Evolutionary conservation across 2,888 invertebrate genomes (phyloP).

Genomic region (Polydesmus complanatus): DNA sequence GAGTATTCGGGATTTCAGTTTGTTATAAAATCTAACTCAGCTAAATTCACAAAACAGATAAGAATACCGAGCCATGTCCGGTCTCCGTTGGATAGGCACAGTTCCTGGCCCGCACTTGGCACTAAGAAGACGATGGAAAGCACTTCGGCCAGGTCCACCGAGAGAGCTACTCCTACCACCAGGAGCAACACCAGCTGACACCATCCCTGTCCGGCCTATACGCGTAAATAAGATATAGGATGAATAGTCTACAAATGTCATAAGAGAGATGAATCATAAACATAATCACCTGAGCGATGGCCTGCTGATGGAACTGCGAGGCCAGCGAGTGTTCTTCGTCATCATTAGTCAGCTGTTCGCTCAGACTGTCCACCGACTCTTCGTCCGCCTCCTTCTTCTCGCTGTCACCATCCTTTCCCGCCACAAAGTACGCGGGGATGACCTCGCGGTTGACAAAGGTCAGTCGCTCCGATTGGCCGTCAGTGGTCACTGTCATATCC

Average conservation of each 20-base stretch:
- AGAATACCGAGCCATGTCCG: conserved; percentile 62
- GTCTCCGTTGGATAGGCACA: conserved; percentile 56
- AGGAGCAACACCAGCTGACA: conserved; percentile 51
- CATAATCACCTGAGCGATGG: conserved; percentile 48
- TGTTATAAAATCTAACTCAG: no score
- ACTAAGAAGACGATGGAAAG: conserved; percentile 55
- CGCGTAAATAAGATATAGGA: conserved; percentile 7
- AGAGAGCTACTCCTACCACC: conserved; percentile 50
- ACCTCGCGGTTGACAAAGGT: conserved; percentile 12
- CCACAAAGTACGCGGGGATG: conserved; percentile 4
- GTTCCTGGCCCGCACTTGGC: conserved; percentile 59
- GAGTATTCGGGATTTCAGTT: no score
- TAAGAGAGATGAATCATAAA: background rate
- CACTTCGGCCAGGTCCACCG: conserved; percentile 53
- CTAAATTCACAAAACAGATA: no score
- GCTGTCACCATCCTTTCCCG: conserved; percentile 1
- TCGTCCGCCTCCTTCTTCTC: background rate
- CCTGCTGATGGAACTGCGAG: conserved; percentile 61
- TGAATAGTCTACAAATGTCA: background rate
- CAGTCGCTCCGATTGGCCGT: conserved; percentile 9
- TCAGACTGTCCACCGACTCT: background rate
- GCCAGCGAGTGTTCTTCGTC: background rate
- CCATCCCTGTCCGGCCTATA: conserved; percentile 53
- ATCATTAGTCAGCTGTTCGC: background rate
- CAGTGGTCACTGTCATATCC: conserved; percentile 1